Conservation (phyloP, 2,888 invertebrate species). For the Synergus itoensis region DNA sequence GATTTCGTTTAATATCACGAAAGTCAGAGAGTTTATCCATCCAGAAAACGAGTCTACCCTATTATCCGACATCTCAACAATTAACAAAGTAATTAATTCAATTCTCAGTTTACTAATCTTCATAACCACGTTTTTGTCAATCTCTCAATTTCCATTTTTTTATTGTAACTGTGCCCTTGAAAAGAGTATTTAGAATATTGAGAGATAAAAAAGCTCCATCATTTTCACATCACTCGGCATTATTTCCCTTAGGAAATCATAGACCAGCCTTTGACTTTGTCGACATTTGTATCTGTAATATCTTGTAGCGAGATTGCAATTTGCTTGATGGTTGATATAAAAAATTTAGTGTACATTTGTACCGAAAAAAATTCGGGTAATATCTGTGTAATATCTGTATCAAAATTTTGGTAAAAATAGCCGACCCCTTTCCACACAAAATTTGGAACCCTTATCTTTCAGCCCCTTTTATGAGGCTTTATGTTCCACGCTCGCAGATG, state of each 20-base stretch:
- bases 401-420: too few relatives aligned
- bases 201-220: background rate
- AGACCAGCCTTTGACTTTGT: conserved; percentile 2
- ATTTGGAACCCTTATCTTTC: background rate
- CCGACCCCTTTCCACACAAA: too few relatives aligned
- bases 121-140: background rate
- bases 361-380: too few relatives aligned
- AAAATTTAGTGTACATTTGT: background rate
- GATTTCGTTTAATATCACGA: background rate
- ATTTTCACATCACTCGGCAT: background rate
- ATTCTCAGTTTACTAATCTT: background rate
- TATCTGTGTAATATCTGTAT: too few relatives aligned
- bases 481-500: background rate
- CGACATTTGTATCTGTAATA: background rate
- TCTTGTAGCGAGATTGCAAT: background rate
- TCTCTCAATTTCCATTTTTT: background rate
- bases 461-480: background rate
- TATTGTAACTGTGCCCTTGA: background rate
- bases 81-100: background rate
- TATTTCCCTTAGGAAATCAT: conserved; percentile 7
- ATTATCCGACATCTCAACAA: background rate
- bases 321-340: background rate
- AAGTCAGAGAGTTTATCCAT: background rate
- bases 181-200: background rate
- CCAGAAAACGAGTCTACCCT: background rate